These are phyloP conservation scores for Sarcophaga carnaria DNA, from an alignment of 2,888 invertebrate species.

Conservation along the genomic window DNA sequence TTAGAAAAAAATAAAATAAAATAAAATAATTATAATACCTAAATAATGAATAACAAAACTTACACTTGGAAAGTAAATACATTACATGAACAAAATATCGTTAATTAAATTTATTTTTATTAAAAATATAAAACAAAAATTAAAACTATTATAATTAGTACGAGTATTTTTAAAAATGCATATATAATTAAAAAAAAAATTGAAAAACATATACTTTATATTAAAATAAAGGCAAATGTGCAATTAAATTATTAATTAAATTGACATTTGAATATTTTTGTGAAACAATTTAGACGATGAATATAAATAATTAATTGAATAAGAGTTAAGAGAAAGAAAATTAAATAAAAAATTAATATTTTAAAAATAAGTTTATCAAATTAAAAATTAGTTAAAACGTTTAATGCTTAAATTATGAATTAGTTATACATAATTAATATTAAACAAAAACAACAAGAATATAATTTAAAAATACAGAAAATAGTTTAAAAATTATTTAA, in stretches of 20 bases:
- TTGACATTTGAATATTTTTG: slow-evolving; percentile 59
- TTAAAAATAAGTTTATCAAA: slow-evolving; percentile 49
- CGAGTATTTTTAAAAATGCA: slow-evolving; percentile 18
- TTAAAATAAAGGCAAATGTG: slow-evolving; percentile 26
- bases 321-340: slow-evolving; percentile 20
- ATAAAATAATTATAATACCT: neutral
- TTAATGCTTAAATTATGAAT: slow-evolving; percentile 47
- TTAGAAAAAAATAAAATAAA: neutral
- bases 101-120: slow-evolving; percentile 34
- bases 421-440: slow-evolving; percentile 27
- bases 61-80: neutral
- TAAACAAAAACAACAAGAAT: slow-evolving; percentile 24
- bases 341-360: slow-evolving; percentile 25
- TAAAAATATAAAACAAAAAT: neutral
- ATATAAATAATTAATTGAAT: neutral
- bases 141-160: slow-evolving; percentile 39
- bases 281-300: slow-evolving; percentile 50
- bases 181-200: slow-evolving; percentile 9
- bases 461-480: slow-evolving; percentile 2
- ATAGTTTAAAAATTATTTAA: no score
- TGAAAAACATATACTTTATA: slow-evolving; percentile 31
- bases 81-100: slow-evolving; percentile 2
- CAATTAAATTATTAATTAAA: slow-evolving; percentile 35
- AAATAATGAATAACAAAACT: neutral
- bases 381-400: slow-evolving; percentile 12